These are phyloP conservation scores for Phainopepla nitens DNA, from an alignment of 2,113 vertebrate genomes.

Conservation along the genomic window DNA sequence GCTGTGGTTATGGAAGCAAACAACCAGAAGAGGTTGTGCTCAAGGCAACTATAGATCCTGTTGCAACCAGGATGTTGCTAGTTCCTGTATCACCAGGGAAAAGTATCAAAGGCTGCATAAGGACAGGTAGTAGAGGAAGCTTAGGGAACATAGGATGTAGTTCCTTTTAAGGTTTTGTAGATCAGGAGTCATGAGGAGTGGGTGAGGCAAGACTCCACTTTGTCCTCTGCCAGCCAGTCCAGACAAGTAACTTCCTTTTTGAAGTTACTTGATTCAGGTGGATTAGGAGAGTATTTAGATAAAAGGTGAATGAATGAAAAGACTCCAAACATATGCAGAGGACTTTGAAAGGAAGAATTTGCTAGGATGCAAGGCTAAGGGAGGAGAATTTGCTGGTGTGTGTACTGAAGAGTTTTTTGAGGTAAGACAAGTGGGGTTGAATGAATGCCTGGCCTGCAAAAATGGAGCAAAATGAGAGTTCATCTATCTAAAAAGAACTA, in stretches of 20 bases:
- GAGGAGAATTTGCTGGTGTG: not conserved
- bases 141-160: not conserved
- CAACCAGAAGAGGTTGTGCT: not conserved
- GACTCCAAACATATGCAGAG: not conserved
- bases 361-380: not conserved
- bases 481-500: not conserved
- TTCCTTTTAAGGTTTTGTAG: not conserved
- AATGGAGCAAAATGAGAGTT: not conserved
- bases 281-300: not conserved
- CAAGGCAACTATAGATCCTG: not conserved
- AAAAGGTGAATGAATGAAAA: not conserved
- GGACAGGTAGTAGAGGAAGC: not conserved
- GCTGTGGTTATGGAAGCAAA: not conserved
- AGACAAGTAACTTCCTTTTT: not conserved
- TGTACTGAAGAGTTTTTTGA: not conserved
- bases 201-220: not conserved
- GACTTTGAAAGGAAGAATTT: not conserved
- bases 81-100: not conserved
- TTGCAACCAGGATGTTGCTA: not conserved
- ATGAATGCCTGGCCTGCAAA: not conserved
- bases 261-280: not conserved
- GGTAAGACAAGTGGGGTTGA: not conserved
- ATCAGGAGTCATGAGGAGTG: not conserved
- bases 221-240: not conserved
- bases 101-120: not conserved